A percentile compares a stretch with the other conserved stretches of the same genome.
phyloP scores from a whole-genome alignment of 2,113 vertebrate genomes.

The Calyptommatus sinebrachiatus region DNA sequence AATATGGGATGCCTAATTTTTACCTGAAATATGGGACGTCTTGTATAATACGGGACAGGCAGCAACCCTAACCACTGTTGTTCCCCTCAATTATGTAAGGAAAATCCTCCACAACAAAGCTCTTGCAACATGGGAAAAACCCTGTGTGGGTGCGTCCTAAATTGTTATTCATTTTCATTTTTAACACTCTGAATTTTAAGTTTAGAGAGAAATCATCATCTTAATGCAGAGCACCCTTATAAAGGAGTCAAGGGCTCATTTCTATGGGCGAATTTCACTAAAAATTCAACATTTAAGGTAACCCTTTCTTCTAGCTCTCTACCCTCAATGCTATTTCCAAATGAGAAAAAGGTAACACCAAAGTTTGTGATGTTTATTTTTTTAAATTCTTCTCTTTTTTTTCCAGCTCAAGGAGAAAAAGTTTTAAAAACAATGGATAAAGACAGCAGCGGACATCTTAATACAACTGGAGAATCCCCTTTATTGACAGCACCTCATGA shows the following conservation, averaged over 20 bases:
- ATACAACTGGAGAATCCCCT: not conserved
- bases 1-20: no score
- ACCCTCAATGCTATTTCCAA: not conserved
- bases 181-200: not conserved
- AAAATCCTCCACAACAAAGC: no score
- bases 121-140: no score
- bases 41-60: no score
- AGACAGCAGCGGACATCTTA: slow-evolving; percentile 18
- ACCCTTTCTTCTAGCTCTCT: no score
- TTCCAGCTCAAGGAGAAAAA: slow-evolving; percentile 32
- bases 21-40: no score
- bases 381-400: not conserved
- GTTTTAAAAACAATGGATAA: slow-evolving; percentile 22
- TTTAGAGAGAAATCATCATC: not conserved
- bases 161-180: not conserved
- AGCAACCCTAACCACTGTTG: no score
- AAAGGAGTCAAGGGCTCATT: no score
- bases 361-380: not conserved
- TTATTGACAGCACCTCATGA: not conserved
- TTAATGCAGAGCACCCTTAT: not conserved
- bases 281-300: no score
- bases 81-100: no score
- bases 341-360: no score
- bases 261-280: no score
- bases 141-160: not conserved